Percentiles rank a stretch among this genome's conserved stretches.
Evolutionary conservation across 2,797 vertebrate genomes (phyloP).

Genomic region (Scomberomorus guttatus): DNA sequence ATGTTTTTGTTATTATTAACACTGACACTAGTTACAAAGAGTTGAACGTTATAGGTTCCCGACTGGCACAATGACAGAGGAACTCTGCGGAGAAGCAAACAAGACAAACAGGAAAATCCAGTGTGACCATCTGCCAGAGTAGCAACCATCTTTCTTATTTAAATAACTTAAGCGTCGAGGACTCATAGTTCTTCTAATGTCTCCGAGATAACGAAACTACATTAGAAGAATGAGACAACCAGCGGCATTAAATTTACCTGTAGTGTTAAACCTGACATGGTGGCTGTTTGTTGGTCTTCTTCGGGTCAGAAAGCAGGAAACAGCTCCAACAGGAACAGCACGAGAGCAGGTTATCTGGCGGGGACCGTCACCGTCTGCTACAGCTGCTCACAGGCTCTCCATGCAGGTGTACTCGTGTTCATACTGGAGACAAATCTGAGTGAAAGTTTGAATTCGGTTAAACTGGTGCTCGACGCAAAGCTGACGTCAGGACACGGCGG

Average conservation of each 20-base stretch:
- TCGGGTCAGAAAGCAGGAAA: background rate
- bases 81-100: constrained; percentile 49
- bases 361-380: constrained; percentile 21
- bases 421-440: constrained; percentile 27
- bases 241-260: constrained; percentile 70
- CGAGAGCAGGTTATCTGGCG: background rate
- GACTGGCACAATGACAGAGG: background rate
- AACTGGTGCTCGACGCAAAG: background rate
- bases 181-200: background rate
- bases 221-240: background rate
- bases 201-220: too few species aligned
- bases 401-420: background rate
- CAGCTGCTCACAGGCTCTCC: background rate
- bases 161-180: background rate
- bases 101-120: constrained; percentile 72
- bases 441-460: constrained; percentile 56
- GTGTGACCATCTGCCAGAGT: constrained; percentile 14
- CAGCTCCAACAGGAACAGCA: background rate
- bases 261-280: constrained; percentile 77
- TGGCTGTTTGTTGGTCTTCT: constrained; percentile 20
- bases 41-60: background rate
- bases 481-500: constrained; percentile 41
- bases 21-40: background rate
- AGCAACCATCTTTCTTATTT: background rate
- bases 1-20: too few species aligned